Evolutionary conservation across 2,888 invertebrate species (phyloP), one percentile per base, ranked within the genome.

Genomic region (Bibio marci): DNA sequence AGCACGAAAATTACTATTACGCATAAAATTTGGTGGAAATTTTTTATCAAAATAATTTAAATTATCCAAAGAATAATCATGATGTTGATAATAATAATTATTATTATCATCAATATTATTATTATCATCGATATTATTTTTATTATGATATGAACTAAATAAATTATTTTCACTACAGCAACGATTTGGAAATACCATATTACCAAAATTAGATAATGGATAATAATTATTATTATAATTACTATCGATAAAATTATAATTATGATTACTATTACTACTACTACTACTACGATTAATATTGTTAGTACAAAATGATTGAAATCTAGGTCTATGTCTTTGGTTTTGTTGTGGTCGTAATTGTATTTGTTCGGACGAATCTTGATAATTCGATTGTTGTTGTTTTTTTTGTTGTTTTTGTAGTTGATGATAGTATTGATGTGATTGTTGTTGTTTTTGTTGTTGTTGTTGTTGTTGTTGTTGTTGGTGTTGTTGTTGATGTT

Each of bases 151-250:
- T 11, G 28, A 10, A 11, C 4, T 32, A 4, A 52, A 52, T 34
- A 60, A 50, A 44, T 61, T 60, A 46, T 57, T 61, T 50, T 60
- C 60, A 47, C 60, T 60, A 42, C 56, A 57, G 57, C 59, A 60
- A 17, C 34, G 34, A 34, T 34, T 18, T n/a, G 19, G 4, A 15
- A 34, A 13, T 13, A 18, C 18, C 18, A 34, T 6, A 22, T 17
- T 13, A 17, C 14, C n/a, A 34, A 18, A 4, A 26, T 6, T 26
- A 26, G 7, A 26, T 26, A 26, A 10, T 26, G 6, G 26, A 26
- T 26, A 26, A 10, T 26, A 10, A 26, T 26, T 26, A 26, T 10
- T 26, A 30, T n/a, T 30, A 30, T 6, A 10, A 13, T n/a, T 13
- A 6, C 14, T 6, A 12, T 12, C 6, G n/a, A 5, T 30, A 30